Evolutionary conservation across 1,140 invertebrate species (phyloP).

Genomic region (Heterodera carotae): DNA sequence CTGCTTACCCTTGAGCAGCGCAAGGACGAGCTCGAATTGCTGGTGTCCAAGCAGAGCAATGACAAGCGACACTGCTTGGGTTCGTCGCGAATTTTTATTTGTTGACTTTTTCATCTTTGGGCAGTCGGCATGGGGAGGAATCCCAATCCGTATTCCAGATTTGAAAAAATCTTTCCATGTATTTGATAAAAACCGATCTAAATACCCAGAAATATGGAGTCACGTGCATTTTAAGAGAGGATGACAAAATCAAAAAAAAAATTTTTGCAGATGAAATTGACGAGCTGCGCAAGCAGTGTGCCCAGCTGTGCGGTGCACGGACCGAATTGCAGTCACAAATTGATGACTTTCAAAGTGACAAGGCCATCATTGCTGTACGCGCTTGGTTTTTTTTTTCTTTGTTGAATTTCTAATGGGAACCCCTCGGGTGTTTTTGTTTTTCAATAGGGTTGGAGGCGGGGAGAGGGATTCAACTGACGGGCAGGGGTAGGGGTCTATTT

Average conservation of each 20-base stretch:
- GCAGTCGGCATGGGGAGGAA: no score
- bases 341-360: slow-evolving; percentile 35
- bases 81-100: background rate
- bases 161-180: no score
- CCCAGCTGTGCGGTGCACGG: background rate
- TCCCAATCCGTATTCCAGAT: no score
- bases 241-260: background rate
- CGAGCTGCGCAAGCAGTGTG: slow-evolving; percentile 12
- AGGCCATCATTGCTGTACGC: slow-evolving; percentile 21
- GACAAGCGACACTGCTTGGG: slow-evolving; percentile 27
- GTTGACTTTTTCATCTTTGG: no score
- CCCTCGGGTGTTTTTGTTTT: no score
- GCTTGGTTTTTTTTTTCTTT: background rate
- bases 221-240: background rate
- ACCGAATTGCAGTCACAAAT: slow-evolving; percentile 30
- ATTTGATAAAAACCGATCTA: no score
- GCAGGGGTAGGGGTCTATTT: no score
- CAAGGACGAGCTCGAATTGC: slow-evolving; percentile 23
- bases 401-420: no score
- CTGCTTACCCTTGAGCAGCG: slow-evolving; percentile 20
- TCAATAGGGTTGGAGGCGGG: no score
- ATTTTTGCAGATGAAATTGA: slow-evolving; percentile 20
- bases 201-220: no score
- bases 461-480: no score
- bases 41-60: slow-evolving; percentile 25